Evolutionary conservation across 2,797 vertebrate genomes (phyloP).

Genomic region (Mus spretus): DNA sequence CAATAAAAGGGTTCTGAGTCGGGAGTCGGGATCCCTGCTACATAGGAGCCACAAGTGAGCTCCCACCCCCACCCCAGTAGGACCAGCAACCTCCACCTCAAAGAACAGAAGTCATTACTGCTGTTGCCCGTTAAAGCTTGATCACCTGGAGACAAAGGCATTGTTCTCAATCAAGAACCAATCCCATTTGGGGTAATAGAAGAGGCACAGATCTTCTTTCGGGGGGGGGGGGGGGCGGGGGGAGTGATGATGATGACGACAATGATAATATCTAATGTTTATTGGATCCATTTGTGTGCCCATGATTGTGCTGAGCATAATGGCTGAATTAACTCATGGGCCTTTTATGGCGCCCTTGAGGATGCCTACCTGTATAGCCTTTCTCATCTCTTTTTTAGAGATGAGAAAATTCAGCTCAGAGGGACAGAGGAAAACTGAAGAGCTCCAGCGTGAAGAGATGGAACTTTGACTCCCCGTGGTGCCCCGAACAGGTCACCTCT

Average conservation of each 20-base stretch:
- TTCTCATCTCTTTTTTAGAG: no score
- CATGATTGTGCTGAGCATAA: not conserved
- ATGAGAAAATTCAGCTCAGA: not conserved
- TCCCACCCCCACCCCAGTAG: not conserved
- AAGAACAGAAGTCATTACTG: not conserved
- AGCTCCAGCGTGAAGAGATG: not conserved
- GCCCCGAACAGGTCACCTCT: not conserved
- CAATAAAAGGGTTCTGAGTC: constrained; percentile 14
- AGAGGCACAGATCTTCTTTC: not conserved
- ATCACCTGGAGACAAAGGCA: not conserved
- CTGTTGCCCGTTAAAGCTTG: not conserved
- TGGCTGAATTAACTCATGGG: not conserved
- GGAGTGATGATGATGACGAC: no score
- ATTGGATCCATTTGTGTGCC: not conserved
- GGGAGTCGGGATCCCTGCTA: not conserved
- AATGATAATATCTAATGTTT: not conserved
- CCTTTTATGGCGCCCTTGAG: not conserved
- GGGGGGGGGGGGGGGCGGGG: rapidly evolving
- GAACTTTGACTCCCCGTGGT: not conserved
- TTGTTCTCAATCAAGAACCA: not conserved
- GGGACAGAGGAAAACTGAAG: not conserved
- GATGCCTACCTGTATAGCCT: not conserved
- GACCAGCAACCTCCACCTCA: not conserved
- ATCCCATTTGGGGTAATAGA: not conserved
- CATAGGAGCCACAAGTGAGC: not conserved